Conservation (phyloP, 2,113 vertebrate species). For the Labeo rohita region DNA sequence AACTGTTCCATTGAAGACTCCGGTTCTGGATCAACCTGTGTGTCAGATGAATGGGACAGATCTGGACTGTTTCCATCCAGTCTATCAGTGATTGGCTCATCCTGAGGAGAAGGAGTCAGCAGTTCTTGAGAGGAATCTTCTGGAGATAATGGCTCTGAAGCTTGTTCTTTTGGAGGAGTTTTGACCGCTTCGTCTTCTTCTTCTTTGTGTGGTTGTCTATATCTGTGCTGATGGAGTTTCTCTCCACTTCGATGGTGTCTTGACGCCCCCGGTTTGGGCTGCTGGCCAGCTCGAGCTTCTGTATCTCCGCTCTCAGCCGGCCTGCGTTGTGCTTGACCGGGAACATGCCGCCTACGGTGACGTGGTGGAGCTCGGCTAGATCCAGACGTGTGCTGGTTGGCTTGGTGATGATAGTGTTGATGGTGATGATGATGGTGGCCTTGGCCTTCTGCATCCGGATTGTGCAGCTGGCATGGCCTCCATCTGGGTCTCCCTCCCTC, state of each 20-base stretch:
- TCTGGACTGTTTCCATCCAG: slow-evolving; percentile 34
- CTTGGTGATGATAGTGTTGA: slow-evolving; percentile 62
- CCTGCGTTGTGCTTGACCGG: slow-evolving; percentile 50
- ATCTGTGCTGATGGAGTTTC: slow-evolving; percentile 67
- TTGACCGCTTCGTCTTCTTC: background rate
- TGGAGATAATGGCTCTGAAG: slow-evolving; percentile 55
- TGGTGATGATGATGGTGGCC: slow-evolving; percentile 62
- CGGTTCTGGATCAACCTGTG: slow-evolving; percentile 40
- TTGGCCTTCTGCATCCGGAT: slow-evolving; percentile 68
- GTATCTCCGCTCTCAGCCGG: slow-evolving; percentile 45
- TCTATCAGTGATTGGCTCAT: slow-evolving; percentile 7
- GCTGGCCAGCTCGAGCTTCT: slow-evolving; percentile 60
- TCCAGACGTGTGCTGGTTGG: slow-evolving; percentile 51
- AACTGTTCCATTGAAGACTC: slow-evolving; percentile 39
- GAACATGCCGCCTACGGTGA: slow-evolving; percentile 61
- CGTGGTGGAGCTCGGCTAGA: slow-evolving; percentile 60
- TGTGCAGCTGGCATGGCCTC: slow-evolving; percentile 77
- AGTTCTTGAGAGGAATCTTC: slow-evolving; percentile 56
- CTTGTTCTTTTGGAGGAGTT: slow-evolving; percentile 45
- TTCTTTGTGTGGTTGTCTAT: slow-evolving; percentile 58
- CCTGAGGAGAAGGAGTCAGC: slow-evolving; percentile 54
- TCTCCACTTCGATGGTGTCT: slow-evolving; percentile 67
- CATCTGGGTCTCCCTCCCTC: slow-evolving; percentile 71
- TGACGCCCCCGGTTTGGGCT: slow-evolving; percentile 62
- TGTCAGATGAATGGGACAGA: slow-evolving; percentile 39